Evolutionary conservation across 2,797 vertebrate species (phyloP).

Genomic region (Cephalopachus bancanus): DNA sequence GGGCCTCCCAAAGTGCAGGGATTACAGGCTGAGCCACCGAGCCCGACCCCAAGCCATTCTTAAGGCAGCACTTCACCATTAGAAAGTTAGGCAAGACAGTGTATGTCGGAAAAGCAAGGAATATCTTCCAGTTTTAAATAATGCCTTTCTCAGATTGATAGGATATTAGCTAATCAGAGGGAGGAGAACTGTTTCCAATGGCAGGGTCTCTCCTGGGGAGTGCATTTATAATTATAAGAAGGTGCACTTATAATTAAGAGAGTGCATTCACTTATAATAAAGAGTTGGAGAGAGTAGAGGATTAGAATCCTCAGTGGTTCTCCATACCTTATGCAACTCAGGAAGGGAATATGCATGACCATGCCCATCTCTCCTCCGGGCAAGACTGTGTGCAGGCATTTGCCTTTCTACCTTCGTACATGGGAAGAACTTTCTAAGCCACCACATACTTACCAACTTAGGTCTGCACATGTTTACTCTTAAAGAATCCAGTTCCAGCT

Average conservation of each 20-base stretch:
- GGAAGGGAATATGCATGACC: rapidly evolving
- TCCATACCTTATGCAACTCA: rapidly evolving
- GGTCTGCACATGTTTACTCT: background rate
- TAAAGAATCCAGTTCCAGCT: background rate
- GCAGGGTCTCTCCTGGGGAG: background rate
- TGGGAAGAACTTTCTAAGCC: background rate
- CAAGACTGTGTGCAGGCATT: background rate
- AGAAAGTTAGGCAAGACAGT: background rate
- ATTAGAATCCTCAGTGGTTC: background rate
- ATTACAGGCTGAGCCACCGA: no score
- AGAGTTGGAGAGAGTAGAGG: background rate
- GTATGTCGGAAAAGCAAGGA: background rate
- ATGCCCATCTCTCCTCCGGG: rapidly evolving
- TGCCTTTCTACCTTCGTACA: background rate
- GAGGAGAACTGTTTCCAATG: background rate
- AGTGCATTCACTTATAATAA: no score
- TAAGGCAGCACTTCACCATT: rapidly evolving
- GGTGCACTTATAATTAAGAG: no score
- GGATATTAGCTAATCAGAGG: background rate
- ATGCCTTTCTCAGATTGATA: background rate
- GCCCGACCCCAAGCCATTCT: background rate
- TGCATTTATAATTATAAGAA: no score
- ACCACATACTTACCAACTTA: background rate
- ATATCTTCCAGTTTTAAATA: background rate
- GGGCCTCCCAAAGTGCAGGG: no score